Percentiles rank a stretch among this genome's conserved stretches.
phyloP scores from a whole-genome alignment of 2,888 invertebrate species.

The Scrobipalpa costella region DNA sequence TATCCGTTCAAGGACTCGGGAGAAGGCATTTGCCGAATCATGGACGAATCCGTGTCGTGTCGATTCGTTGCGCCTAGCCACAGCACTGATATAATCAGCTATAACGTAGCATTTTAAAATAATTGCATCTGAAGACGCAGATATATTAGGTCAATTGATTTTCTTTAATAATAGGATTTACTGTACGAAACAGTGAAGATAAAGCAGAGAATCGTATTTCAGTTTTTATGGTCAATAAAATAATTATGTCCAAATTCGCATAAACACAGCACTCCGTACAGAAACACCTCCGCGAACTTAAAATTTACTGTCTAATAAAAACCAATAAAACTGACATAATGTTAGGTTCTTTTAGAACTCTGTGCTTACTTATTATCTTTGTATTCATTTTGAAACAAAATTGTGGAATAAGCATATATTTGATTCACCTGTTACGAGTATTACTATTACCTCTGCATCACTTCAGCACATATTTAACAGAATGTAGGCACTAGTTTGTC shows the following conservation, averaged over 20 bases:
- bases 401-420: too few relatives aligned
- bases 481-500: too few relatives aligned
- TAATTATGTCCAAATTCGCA: conserved; percentile 6
- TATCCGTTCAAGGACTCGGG: conserved; percentile 63
- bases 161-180: conserved; percentile 22
- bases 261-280: conserved; percentile 6
- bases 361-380: not conserved
- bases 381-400: too few relatives aligned
- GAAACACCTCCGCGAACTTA: not conserved
- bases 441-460: too few relatives aligned
- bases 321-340: not conserved
- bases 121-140: conserved; percentile 53
- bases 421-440: too few relatives aligned
- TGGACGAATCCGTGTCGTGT: conserved; percentile 49
- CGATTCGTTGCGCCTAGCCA: conserved; percentile 61
- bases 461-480: too few relatives aligned
- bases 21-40: conserved; percentile 56
- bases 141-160: conserved; percentile 41
- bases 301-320: conserved; percentile 8
- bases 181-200: conserved; percentile 1
- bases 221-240: conserved; percentile 18
- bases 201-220: conserved; percentile 10
- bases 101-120: conserved; percentile 40
- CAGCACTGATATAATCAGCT: conserved; percentile 31
- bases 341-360: not conserved